Conservation (phyloP, 1,140 invertebrate species). For the Ostrea edulis region DNA sequence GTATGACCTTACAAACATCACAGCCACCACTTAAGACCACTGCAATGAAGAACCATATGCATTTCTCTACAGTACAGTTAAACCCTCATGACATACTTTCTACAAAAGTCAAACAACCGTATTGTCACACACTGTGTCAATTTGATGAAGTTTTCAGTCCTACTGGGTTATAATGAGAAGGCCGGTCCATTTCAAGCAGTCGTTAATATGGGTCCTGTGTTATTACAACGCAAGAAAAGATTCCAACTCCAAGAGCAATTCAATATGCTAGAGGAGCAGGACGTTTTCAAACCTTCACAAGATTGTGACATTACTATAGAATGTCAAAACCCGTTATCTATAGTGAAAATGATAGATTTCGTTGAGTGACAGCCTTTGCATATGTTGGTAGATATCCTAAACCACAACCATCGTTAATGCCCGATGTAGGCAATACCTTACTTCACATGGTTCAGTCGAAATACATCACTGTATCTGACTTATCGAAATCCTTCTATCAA, state of each 20-base stretch:
- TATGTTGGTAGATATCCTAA: slow-evolving; percentile 53
- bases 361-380: slow-evolving; percentile 49
- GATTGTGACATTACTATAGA: slow-evolving; percentile 48
- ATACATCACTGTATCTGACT: slow-evolving; percentile 50
- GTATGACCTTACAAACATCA: not conserved
- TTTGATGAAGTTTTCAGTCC: slow-evolving; percentile 57
- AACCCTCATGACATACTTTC: slow-evolving; percentile 7
- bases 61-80: not conserved
- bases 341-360: slow-evolving; percentile 48
- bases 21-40: not conserved
- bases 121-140: not conserved
- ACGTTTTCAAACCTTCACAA: slow-evolving; percentile 43
- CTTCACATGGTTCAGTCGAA: slow-evolving; percentile 52
- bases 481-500: slow-evolving; percentile 55
- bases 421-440: slow-evolving; percentile 53
- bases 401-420: slow-evolving; percentile 52
- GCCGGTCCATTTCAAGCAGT: no score
- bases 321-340: slow-evolving; percentile 57
- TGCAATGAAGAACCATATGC: not conserved
- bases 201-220: no score
- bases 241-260: slow-evolving; percentile 61
- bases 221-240: slow-evolving; percentile 61
- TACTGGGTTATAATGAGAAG: slow-evolving; percentile 58
- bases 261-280: slow-evolving; percentile 47
- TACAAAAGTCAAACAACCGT: not conserved